Percentiles rank a stretch among this genome's conserved stretches.
Evolutionary conservation across 2,797 vertebrate genomes (phyloP).

Genomic region (Prunella strophiata): DNA sequence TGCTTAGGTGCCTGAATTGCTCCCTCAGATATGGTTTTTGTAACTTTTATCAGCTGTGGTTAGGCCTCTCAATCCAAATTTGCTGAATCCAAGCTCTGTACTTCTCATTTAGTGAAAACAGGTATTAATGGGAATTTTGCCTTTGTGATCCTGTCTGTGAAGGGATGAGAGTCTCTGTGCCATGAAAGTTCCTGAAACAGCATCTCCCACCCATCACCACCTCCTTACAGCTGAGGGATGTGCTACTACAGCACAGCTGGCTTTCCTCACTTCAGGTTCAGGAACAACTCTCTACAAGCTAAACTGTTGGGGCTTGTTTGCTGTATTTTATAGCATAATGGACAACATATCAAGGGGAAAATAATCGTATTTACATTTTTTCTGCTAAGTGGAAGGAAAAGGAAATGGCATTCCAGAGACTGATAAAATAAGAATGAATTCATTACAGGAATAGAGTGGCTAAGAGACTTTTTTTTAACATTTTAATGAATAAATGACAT

Average conservation of each 20-base stretch:
- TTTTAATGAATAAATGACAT: constrained; percentile 16
- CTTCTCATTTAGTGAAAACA: not conserved
- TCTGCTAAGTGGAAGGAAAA: constrained; percentile 24
- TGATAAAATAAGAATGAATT: not conserved
- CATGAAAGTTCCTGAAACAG: not conserved
- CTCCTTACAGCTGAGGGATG: not conserved
- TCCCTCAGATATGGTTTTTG: not conserved
- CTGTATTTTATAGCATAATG: not conserved
- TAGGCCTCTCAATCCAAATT: not conserved
- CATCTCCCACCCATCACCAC: not conserved
- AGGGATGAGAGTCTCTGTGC: not conserved
- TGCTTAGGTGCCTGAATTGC: not conserved
- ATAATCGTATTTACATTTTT: constrained; percentile 10
- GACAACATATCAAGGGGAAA: not conserved
- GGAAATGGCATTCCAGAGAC: not conserved
- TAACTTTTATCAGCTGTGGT: not conserved
- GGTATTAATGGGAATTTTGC: not conserved
- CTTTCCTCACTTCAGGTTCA: not conserved
- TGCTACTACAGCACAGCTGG: not conserved
- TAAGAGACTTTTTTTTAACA: not conserved
- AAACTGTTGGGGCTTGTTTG: not conserved
- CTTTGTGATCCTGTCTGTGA: not conserved
- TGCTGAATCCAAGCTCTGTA: not conserved
- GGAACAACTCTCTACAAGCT: not conserved
- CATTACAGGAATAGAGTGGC: not conserved